Percentiles rank a stretch among this genome's conserved stretches.
Evolutionary conservation across 1,140 invertebrate species (phyloP).

Genomic region (Bombus breviceps): DNA sequence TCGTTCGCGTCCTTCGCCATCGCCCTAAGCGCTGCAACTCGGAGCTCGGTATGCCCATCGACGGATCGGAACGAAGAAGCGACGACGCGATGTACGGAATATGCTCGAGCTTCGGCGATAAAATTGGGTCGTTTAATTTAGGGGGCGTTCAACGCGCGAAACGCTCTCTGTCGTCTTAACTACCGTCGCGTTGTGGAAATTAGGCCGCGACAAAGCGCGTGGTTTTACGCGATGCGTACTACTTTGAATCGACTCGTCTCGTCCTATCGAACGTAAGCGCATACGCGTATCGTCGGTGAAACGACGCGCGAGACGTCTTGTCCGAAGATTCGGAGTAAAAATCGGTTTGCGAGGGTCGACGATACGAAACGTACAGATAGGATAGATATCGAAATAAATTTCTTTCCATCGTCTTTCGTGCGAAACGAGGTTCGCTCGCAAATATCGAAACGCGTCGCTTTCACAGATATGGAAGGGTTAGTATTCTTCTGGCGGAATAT

Average conservation of each 20-base stretch:
- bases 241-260: too few relatives aligned
- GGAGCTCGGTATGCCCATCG: neutral
- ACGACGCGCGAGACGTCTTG: too few relatives aligned
- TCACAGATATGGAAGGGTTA: neutral
- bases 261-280: fast-evolving
- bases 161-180: neutral
- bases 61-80: neutral
- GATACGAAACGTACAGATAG: too few relatives aligned
- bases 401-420: too few relatives aligned
- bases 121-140: constrained; percentile 15
- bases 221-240: neutral
- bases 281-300: too few relatives aligned
- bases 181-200: neutral
- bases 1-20: neutral
- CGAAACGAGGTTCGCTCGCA: too few relatives aligned
- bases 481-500: neutral
- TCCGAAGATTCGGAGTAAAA: too few relatives aligned
- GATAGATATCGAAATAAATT: too few relatives aligned
- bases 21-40: neutral
- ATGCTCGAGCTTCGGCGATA: neutral
- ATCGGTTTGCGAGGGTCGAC: too few relatives aligned
- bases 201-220: neutral
- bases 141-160: neutral
- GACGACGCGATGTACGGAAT: neutral
- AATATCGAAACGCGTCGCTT: too few relatives aligned